phyloP scores from a whole-genome alignment of 2,797 vertebrate species.

The Phataginus tetradactyla region DNA sequence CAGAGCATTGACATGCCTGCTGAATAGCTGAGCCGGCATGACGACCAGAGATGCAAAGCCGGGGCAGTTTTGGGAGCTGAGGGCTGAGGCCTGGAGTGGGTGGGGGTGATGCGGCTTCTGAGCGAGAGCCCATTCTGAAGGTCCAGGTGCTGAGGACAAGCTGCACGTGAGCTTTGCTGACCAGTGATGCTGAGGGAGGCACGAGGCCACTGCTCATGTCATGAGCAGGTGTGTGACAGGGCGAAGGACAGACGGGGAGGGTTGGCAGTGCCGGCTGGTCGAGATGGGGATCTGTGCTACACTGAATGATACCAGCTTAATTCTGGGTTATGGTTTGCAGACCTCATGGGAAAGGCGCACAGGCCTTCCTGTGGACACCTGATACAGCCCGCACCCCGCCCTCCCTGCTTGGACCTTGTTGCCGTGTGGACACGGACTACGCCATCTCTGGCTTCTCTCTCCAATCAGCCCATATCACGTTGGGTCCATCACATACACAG shows the following conservation, averaged over 20 bases:
- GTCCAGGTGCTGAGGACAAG: background rate
- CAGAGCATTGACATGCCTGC: background rate
- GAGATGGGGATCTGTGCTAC: background rate
- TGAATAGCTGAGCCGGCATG: background rate
- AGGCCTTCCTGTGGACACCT: background rate
- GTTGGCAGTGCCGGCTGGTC: background rate
- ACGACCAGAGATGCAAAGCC: background rate
- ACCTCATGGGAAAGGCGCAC: background rate
- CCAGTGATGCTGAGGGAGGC: background rate
- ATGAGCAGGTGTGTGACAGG: background rate
- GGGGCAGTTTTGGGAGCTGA: background rate
- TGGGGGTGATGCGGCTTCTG: background rate
- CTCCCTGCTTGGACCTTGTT: rapidly evolving
- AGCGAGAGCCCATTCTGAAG: background rate
- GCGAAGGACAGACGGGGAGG: background rate
- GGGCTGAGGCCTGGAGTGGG: too few species aligned
- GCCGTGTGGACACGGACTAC: background rate
- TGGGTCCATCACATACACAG: too few species aligned
- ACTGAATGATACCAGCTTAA: background rate
- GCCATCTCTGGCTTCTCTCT: background rate
- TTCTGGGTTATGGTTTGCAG: background rate
- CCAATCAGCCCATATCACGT: background rate
- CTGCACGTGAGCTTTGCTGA: background rate
- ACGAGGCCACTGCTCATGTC: background rate
- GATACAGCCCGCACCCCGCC: too few species aligned